These are phyloP conservation scores for Nycticryphes semicollaris DNA, from an alignment of 2,113 vertebrate species.

Conservation along the genomic window DNA sequence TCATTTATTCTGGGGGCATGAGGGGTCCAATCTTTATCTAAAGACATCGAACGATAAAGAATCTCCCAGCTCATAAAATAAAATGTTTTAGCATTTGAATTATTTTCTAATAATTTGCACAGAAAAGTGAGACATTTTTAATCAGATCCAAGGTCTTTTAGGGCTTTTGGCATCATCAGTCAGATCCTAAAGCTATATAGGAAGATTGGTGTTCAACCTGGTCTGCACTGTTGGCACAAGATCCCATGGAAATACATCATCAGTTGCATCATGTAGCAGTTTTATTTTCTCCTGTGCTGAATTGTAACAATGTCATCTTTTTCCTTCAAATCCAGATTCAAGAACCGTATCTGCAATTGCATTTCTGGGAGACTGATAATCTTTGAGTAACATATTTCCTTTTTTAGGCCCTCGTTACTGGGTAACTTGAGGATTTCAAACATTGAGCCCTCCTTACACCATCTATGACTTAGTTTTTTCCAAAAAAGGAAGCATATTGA, in stretches of 20 bases:
- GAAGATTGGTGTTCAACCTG: background rate
- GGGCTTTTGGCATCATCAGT: background rate
- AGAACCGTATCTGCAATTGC: background rate
- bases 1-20: background rate
- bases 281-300: background rate
- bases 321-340: background rate
- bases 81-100: background rate
- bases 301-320: background rate
- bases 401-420: constrained; percentile 60
- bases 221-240: background rate
- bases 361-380: background rate
- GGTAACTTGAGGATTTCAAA: constrained; percentile 65
- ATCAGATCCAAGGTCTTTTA: background rate
- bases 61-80: background rate
- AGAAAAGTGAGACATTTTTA: background rate
- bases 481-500: constrained; percentile 38
- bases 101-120: background rate
- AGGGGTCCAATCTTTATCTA: background rate
- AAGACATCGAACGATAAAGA: background rate
- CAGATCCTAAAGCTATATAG: background rate
- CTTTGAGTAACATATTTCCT: background rate
- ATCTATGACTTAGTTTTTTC: constrained; percentile 66
- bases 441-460: constrained; percentile 22
- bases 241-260: background rate
- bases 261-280: background rate